A percentile compares a stretch with the other conserved stretches of the same genome.
phyloP scores from a whole-genome alignment of 2,797 vertebrate genomes.

The Anabas testudineus region DNA sequence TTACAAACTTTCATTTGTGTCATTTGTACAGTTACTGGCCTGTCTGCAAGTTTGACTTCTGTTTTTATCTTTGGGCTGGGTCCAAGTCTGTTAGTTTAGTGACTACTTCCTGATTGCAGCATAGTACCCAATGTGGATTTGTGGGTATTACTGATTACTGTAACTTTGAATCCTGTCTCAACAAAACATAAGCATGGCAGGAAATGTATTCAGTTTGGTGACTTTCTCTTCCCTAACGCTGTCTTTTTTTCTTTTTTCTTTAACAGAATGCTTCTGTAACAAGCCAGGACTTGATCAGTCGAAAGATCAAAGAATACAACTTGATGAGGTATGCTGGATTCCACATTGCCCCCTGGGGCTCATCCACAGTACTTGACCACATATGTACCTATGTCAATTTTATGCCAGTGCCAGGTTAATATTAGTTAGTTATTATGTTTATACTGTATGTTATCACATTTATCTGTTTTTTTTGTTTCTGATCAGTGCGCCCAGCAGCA shows the following conservation, averaged over 20 bases:
- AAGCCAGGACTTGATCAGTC: slow-evolving; percentile 95
- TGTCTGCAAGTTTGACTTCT: not conserved
- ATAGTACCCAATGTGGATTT: not conserved
- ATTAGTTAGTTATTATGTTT: not conserved
- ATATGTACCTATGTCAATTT: not conserved
- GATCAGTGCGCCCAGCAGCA: slow-evolving; percentile 87
- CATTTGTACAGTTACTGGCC: not conserved
- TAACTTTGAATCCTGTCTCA: not conserved
- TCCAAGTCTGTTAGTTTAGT: not conserved
- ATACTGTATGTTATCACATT: not conserved
- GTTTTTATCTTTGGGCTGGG: not conserved
- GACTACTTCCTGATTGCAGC: not conserved
- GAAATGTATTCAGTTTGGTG: too few relatives aligned
- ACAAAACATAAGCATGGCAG: too few relatives aligned
- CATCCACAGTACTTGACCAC: not conserved
- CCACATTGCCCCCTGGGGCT: slow-evolving; percentile 22
- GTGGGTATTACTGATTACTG: not conserved
- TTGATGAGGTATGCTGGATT: slow-evolving; percentile 90
- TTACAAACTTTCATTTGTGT: not conserved
- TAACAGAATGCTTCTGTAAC: slow-evolving; percentile 90
- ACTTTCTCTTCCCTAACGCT: not conserved
- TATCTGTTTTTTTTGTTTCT: slow-evolving; percentile 15
- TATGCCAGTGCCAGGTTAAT: not conserved
- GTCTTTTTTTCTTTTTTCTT: slow-evolving; percentile 25
- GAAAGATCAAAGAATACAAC: slow-evolving; percentile 96